A percentile compares a stretch with the other conserved stretches of the same genome.
These are phyloP conservation scores for Aleiodes leptofemur DNA, from an alignment of 2,888 invertebrate genomes.

Conservation along the genomic window DNA sequence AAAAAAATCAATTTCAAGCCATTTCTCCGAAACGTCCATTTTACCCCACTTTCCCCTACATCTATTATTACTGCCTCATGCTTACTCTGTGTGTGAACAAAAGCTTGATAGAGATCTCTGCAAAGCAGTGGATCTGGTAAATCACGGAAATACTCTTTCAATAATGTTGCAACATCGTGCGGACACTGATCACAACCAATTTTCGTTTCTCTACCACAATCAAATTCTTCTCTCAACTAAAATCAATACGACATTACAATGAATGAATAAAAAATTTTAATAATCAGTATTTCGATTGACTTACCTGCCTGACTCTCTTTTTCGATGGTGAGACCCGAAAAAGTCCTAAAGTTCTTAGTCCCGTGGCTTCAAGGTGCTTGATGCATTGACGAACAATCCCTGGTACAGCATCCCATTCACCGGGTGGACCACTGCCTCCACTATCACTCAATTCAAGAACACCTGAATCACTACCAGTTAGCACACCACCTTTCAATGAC, in stretches of 20 bases:
- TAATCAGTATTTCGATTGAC: slow-evolving; percentile 1
- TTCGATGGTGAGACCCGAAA: slow-evolving; percentile 95
- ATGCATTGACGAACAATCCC: slow-evolving; percentile 88
- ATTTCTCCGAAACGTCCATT: no score
- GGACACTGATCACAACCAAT: slow-evolving; percentile 90
- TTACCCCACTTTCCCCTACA: not conserved
- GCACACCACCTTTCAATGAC: slow-evolving; percentile 74
- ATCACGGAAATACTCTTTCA: slow-evolving; percentile 95
- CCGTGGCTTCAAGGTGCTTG: slow-evolving; percentile 87
- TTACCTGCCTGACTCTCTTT: slow-evolving; percentile 92
- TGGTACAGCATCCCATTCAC: slow-evolving; percentile 80
- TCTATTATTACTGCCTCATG: slow-evolving; percentile 4
- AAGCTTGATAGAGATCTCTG: slow-evolving; percentile 91
- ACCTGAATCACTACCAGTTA: slow-evolving; percentile 71
- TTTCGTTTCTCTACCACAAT: slow-evolving; percentile 84
- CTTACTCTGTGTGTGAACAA: slow-evolving; percentile 94
- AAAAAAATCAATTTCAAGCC: no score
- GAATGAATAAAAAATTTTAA: slow-evolving; percentile 7
- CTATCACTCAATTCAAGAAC: slow-evolving; percentile 76
- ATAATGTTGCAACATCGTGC: slow-evolving; percentile 93
- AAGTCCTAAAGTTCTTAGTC: slow-evolving; percentile 90
- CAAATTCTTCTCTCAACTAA: slow-evolving; percentile 93
- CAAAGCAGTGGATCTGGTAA: slow-evolving; percentile 94
- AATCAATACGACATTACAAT: slow-evolving; percentile 59
- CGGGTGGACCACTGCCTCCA: slow-evolving; percentile 75